phyloP scores from a whole-genome alignment of 2,113 vertebrate species.

The Silurus asotus region DNA sequence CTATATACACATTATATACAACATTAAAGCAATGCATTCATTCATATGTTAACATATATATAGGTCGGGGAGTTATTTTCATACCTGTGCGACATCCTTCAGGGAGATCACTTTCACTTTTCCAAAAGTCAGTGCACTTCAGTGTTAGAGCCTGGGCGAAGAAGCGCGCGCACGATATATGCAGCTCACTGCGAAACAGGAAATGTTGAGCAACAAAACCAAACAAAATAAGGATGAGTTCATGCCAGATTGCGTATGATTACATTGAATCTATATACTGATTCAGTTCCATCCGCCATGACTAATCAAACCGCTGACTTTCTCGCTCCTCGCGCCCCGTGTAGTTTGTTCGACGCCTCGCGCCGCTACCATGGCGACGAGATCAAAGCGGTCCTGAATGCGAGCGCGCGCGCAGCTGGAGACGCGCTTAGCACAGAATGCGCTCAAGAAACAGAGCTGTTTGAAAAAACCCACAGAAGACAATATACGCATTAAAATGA shows the following conservation, averaged over 20 bases:
- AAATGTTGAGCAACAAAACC: background rate
- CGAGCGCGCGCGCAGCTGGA: slow-evolving; percentile 22
- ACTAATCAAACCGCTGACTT: slow-evolving; percentile 1
- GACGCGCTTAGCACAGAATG: slow-evolving; percentile 19
- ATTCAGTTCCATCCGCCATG: background rate
- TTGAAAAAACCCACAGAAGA: slow-evolving; percentile 25
- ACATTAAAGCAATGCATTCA: slow-evolving; percentile 5
- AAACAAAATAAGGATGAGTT: background rate
- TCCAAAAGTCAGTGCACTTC: slow-evolving; percentile 1
- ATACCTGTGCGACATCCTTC: slow-evolving; percentile 59
- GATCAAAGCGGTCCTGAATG: slow-evolving; percentile 40
- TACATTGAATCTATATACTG: background rate
- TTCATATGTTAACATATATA: background rate
- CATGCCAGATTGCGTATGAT: background rate
- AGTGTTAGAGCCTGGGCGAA: background rate
- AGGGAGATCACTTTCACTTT: background rate
- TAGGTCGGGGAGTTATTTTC: background rate
- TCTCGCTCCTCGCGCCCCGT: background rate
- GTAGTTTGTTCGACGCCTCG: slow-evolving; percentile 27
- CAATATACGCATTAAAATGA: slow-evolving; percentile 36
- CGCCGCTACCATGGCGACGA: slow-evolving; percentile 48
- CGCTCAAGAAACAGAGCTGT: background rate
- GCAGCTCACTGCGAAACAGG: background rate
- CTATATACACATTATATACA: background rate
- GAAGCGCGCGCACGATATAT: background rate